Evolutionary conservation across 2,797 vertebrate genomes (phyloP).

Genomic region (Siniperca obscura): DNA sequence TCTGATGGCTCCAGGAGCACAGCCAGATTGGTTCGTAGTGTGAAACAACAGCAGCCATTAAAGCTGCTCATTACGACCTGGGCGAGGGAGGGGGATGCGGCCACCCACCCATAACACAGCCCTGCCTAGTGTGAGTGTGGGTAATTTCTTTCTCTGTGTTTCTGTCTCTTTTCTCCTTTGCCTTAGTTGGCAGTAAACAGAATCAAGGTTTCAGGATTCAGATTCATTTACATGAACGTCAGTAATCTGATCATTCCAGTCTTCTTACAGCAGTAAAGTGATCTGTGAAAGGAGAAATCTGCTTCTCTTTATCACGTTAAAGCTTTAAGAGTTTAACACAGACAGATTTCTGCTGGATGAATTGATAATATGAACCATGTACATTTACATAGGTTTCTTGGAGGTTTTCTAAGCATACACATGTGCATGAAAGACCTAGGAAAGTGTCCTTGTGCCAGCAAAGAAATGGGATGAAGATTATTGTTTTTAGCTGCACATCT

Average conservation of each 20-base stretch:
- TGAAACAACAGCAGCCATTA: conserved; percentile 67
- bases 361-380: not conserved
- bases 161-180: not conserved
- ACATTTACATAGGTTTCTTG: not conserved
- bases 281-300: not conserved
- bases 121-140: conserved; percentile 16
- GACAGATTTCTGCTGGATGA: not conserved
- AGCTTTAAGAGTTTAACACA: not conserved
- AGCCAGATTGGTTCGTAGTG: conserved; percentile 45
- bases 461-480: not conserved
- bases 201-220: not conserved
- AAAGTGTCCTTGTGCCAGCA: not conserved
- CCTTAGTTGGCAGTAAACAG: conserved; percentile 25
- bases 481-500: not conserved
- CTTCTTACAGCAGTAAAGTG: not conserved
- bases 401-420: not conserved
- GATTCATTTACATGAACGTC: not conserved
- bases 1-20: conserved; percentile 48
- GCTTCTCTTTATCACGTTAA: not conserved
- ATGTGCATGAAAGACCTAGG: not conserved
- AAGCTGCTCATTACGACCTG: conserved; percentile 44
- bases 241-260: conserved; percentile 16
- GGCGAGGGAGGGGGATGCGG: not conserved
- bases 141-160: conserved; percentile 9
- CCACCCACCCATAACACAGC: conserved; percentile 1